Base-by-base conservation (phyloP, 1,140 invertebrate genomes). In the Hyles vespertilio region DNA sequence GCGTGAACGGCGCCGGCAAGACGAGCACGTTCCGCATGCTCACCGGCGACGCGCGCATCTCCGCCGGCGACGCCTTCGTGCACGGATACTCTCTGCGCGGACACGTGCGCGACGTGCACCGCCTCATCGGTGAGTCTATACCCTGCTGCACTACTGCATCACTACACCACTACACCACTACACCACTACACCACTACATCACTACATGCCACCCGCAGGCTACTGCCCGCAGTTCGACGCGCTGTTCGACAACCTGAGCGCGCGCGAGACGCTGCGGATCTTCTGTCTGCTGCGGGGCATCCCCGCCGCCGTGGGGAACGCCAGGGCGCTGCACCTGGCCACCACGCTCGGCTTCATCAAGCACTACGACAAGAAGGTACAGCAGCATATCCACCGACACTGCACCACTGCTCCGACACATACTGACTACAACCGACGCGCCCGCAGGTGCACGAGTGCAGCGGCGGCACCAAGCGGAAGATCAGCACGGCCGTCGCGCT, bases 381-480 rank as follows among this genome's bases (percentile, higher is more conserved):
- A 33, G 6, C 36, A 36, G 3, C 8, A 89, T 77, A 90, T 93
- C 12, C 84, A 84, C 64, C 22, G 22, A 22, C 36, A 40, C 5
- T 40, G 2, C 8, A 8, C 8, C 36, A 5, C 36, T 2, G 36
- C 3, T 5, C 36, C 36, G 5, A 40, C 36, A 22, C 22, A 22
- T 22, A 22, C 22, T 22, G 22, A 22, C 22, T 22, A 22, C 22
- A 22, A 22, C 22, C 22, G 22, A 22, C 36, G 36, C 36, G 36
- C 8, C 36, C 44, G 3, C n/a, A 89, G 77, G 91, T 93, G 22
- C 84, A 84, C 64, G 91, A 89, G 82, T 95, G 94, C 73, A 98
- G 96, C 77, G 97, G 97, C 8, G 98, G 98, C 0, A 99, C 98
- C 69, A 98, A 98, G 80, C 91, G 98, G 47, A 98, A 99, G 84